Evolutionary conservation across 2,797 vertebrate genomes (phyloP), one percentile per base, ranked within the genome.

Genomic region (Numenius phaeopus): DNA sequence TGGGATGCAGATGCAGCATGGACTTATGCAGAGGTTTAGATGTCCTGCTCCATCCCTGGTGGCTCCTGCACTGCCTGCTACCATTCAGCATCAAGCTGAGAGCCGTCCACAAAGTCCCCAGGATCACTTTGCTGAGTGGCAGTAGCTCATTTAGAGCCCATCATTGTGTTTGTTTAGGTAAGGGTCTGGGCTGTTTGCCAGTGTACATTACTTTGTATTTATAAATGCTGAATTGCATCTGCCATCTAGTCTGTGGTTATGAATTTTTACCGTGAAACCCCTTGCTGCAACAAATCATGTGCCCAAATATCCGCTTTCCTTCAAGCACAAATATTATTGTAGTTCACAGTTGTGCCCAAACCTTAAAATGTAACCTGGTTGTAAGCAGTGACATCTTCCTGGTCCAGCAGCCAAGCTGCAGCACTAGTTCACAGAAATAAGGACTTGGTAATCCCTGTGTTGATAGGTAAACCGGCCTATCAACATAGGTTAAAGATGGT

Each of bases 151-250:
- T 79, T 58, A 66, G 81, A 87, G 73, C 64, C 77, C 65, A 86
- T 80, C 39, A 6, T 4, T 5, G 20, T 67, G 59, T 76, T 76
- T 88, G 82, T 72, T 90, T 67, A 85, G 94, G 95, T 29, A 42
- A 62, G 75, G 83, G 42, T 44, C 83, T 2, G 66, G 94, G 92
- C 72, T 65, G 37, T 44, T 83, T 80, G 89, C 94, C 92, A 94
- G 64, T 0, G 23, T 71, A 85, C 59, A 65, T 90, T 86, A 89
- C 70, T 85, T 67, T 19, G 34, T 66, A 70, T 87, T 94, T 94
- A 89, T 69, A 90, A 95, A 82, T 78, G 75, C 86, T 82, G 94
- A 90, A 85, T 71, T 92, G 89, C 86, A 87, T 78, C 62, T 94
- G 89, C 89, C 64, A 85, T 79, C 87, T 67, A 58, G 19, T 71